Evolutionary conservation across 2,797 vertebrate species (phyloP), one percentile per base, ranked within the genome.

Genomic region (Parauchenoglanis ngamensis): DNA sequence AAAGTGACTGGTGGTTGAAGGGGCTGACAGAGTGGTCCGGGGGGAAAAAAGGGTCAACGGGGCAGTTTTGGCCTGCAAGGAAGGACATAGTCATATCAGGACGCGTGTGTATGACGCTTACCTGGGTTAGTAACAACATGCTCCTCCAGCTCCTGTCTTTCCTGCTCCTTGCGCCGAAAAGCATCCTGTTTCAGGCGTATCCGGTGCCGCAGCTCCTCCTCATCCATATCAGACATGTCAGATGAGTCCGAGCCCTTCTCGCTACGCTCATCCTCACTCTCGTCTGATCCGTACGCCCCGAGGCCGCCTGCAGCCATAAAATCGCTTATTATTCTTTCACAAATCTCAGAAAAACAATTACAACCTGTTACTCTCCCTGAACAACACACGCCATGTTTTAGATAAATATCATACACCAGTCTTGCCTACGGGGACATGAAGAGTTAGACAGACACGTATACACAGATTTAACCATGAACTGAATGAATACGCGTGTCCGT

Each of bases 171-270:
- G 91, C 97, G 97, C 91, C 97, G 97, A 94, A 99, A 99, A 0
- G 98, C 98, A 84, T 99, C 98, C 94, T 98, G 98, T 95, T 99
- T 99, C 96, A 99, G 97, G 79, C 97, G 96, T 93, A 99, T 99
- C 91, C 98, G 97, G 91, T 98, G 97, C 81, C 93, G 97, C 84
- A 99, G 94, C 94, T 98, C 98, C 94, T 99, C 98, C 89, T 99
- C 98, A 75, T 99, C 98, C 2, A 98, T 99, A 94, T 99, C 98
- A 31, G 98, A 99, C 63, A 35, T 35, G 35, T 35, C 35, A 35
- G 35, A 35, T 35, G 98, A 98, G 88, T 99, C 98, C 35, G 98
- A 99, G 88, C 96, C 98, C 94, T 96, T 96, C 88, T 95, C 94
- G 59, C 97, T 98, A 91, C 94, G 97, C 80, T 97, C 98, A 86